These are phyloP conservation scores for Oligia fasciuncula DNA, from an alignment of 2,888 invertebrate species.

Conservation along the genomic window DNA sequence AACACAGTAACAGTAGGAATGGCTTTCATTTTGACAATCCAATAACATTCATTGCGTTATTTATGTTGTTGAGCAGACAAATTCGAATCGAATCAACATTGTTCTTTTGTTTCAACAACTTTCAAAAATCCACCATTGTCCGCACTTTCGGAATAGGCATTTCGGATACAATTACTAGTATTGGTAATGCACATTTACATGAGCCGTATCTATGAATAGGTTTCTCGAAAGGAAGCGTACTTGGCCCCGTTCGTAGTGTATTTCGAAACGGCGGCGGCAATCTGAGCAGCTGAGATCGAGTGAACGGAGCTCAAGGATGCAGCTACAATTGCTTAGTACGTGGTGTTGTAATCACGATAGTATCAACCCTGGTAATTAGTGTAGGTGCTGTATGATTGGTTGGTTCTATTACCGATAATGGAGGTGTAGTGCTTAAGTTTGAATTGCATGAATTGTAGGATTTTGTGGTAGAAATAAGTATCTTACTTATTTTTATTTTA, in stretches of 20 bases:
- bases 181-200: conserved; percentile 58
- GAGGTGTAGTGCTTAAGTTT: conserved; percentile 7
- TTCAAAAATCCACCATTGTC: conserved; percentile 44
- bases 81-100: conserved; percentile 26
- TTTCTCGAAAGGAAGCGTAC: conserved; percentile 82
- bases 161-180: conserved; percentile 58
- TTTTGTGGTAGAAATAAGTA: not conserved
- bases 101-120: conserved; percentile 39
- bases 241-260: conserved; percentile 80
- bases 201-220: conserved; percentile 63
- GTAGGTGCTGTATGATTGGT: conserved; percentile 25
- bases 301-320: conserved; percentile 77
- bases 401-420: conserved; percentile 30
- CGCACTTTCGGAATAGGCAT: conserved; percentile 34
- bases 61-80: not conserved
- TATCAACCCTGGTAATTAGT: conserved; percentile 54
- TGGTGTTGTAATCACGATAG: conserved; percentile 59
- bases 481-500: no score
- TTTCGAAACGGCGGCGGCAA: conserved; percentile 76
- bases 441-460: not conserved
- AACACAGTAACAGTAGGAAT: not conserved
- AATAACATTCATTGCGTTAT: not conserved
- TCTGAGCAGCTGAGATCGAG: conserved; percentile 73
- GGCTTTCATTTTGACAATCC: no score
- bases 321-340: conserved; percentile 68